Conservation (phyloP, 2,113 vertebrate genomes). For the Gymnarchus niloticus region DNA sequence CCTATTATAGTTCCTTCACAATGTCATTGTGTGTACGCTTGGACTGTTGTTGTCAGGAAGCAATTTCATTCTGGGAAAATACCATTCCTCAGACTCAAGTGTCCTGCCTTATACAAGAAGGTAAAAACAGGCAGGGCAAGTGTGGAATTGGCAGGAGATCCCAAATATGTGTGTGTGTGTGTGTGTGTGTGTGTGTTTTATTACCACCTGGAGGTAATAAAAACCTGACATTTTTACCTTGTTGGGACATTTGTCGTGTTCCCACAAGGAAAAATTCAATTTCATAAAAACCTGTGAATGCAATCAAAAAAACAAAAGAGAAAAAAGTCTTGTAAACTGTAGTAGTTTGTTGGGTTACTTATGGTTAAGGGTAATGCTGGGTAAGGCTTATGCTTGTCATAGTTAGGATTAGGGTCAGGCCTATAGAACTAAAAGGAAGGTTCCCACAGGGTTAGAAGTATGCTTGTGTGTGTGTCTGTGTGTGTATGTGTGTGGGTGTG, state of each 20-base stretch:
- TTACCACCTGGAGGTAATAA: no score
- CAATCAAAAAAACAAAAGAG: no score
- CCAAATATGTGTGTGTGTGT: background rate
- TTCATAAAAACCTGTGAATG: no score
- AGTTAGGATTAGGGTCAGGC: no score
- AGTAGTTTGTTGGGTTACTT: no score
- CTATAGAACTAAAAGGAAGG: no score
- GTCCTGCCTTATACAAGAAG: background rate
- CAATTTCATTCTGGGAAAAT: constrained; percentile 11
- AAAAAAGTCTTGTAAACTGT: background rate
- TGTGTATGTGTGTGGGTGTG: background rate
- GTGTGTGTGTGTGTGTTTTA: background rate
- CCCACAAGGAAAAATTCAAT: no score
- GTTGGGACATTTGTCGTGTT: no score
- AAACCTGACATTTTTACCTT: no score
- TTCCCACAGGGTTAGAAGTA: no score
- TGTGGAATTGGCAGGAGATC: background rate
- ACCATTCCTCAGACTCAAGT: constrained; percentile 14
- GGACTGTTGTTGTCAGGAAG: constrained; percentile 14
- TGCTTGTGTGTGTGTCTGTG: background rate
- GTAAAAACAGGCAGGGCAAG: background rate
- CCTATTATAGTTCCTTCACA: constrained; percentile 21
- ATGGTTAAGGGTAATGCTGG: no score
- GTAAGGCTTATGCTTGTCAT: no score
- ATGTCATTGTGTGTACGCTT: background rate